phyloP scores from a whole-genome alignment of 2,797 vertebrate genomes.

The Hapalemur alaotrensis region DNA sequence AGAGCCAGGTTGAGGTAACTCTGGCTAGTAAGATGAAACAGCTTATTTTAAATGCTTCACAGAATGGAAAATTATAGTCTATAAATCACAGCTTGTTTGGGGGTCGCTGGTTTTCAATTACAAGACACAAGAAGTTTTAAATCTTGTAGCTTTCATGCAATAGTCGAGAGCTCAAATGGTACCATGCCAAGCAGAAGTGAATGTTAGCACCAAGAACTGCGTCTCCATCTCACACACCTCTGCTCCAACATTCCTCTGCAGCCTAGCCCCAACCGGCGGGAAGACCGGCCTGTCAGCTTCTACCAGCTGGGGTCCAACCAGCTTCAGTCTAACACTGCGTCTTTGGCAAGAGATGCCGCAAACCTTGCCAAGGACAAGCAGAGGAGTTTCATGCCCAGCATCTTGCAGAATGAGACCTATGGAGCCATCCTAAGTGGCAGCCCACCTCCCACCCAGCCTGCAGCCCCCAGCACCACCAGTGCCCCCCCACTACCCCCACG shows the following conservation, averaged over 20 bases:
- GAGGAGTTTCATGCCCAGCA: conserved; percentile 91
- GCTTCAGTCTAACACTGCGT: conserved; percentile 84
- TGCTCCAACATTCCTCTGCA: conserved; percentile 74
- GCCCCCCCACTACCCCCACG: conserved; percentile 95
- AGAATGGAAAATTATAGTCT: not conserved
- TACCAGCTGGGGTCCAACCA: conserved; percentile 88
- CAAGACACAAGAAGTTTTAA: not conserved
- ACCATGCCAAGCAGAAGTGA: rapidly evolving
- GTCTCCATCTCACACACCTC: not conserved
- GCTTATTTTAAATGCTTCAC: not conserved
- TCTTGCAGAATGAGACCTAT: conserved; percentile 98
- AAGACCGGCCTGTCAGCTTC: conserved; percentile 97
- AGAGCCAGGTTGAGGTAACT: not conserved
- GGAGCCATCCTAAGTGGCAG: conserved; percentile 93
- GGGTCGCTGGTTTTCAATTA: not conserved
- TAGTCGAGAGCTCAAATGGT: not conserved
- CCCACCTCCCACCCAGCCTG: conserved; percentile 80
- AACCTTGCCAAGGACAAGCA: conserved; percentile 93
- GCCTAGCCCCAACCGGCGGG: conserved; percentile 96
- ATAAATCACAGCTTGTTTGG: not conserved
- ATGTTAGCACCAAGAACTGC: not conserved
- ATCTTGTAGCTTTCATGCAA: rapidly evolving
- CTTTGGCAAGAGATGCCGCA: conserved; percentile 87
- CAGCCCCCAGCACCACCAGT: conserved; percentile 79
- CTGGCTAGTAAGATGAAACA: not conserved